Evolutionary conservation across 2,113 vertebrate genomes (phyloP).

Genomic region (Marcusenius ussheri): DNA sequence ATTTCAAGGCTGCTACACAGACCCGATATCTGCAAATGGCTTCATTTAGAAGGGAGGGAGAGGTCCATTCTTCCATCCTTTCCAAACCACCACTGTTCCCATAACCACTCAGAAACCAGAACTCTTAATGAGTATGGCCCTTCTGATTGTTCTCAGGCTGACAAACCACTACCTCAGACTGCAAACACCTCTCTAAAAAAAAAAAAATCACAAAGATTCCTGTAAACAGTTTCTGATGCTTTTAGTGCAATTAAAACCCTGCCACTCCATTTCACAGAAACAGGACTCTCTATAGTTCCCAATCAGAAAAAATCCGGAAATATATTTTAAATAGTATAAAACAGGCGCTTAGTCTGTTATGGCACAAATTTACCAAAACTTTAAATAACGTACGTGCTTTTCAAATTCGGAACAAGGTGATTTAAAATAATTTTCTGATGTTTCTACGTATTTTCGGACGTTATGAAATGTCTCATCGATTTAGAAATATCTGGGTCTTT

Average conservation of each 20-base stretch:
- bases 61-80: neutral
- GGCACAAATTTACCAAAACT: slow-evolving; percentile 26
- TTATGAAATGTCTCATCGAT: neutral
- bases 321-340: slow-evolving; percentile 17
- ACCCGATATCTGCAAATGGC: neutral
- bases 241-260: slow-evolving; percentile 57
- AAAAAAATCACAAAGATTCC: slow-evolving; percentile 24
- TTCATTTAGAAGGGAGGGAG: neutral
- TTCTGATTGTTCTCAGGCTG: neutral
- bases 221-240: slow-evolving; percentile 47
- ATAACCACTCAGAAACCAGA: neutral
- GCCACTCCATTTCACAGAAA: slow-evolving; percentile 38
- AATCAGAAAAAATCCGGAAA: slow-evolving; percentile 24
- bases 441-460: neutral
- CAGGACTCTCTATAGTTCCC: slow-evolving; percentile 34
- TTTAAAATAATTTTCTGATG: neutral
- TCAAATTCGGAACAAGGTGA: neutral
- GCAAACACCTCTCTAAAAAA: neutral
- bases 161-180: neutral
- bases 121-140: neutral
- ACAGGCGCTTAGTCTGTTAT: slow-evolving; percentile 33
- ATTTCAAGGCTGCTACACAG: neutral
- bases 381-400: slow-evolving; percentile 17
- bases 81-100: neutral
- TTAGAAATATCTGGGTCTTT: neutral